Conservation (phyloP, 2,113 vertebrate genomes). For the Miniopterus natalensis region DNA sequence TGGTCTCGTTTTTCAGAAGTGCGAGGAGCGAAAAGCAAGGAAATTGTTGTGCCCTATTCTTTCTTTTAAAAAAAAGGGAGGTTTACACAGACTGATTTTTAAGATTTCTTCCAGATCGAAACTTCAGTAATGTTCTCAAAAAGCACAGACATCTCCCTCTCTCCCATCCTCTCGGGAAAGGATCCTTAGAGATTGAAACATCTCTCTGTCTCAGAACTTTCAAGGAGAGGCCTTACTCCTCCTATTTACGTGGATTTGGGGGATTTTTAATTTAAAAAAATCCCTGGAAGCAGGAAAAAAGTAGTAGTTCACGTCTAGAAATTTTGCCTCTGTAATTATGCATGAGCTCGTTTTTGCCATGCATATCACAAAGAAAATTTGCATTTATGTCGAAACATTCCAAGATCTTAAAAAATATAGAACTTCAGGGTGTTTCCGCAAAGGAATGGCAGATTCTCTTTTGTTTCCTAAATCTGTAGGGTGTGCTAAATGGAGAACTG, state of each 20-base stretch:
- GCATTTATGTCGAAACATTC: neutral
- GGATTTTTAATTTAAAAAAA: slow-evolving; percentile 47
- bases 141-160: neutral
- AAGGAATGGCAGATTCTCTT: neutral
- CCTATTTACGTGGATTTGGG: neutral
- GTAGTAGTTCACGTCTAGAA: neutral
- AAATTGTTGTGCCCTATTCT: neutral
- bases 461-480: neutral
- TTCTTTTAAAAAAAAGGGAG: neutral
- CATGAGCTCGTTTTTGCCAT: slow-evolving; percentile 6
- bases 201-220: neutral
- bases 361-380: neutral
- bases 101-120: neutral
- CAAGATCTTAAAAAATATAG: slow-evolving; percentile 19
- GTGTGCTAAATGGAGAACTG: neutral
- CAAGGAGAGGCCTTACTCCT: neutral
- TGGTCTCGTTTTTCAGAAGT: neutral
- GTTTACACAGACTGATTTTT: neutral
- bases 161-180: neutral
- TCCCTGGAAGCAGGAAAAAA: neutral
- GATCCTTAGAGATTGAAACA: neutral
- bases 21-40: neutral
- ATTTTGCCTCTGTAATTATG: neutral
- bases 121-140: neutral
- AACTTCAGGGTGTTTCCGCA: slow-evolving; percentile 17